Percentiles rank a stretch among this genome's conserved stretches.
Evolutionary conservation across 1,140 invertebrate genomes (phyloP).

Genomic region (Pseudobourletiella spinata): DNA sequence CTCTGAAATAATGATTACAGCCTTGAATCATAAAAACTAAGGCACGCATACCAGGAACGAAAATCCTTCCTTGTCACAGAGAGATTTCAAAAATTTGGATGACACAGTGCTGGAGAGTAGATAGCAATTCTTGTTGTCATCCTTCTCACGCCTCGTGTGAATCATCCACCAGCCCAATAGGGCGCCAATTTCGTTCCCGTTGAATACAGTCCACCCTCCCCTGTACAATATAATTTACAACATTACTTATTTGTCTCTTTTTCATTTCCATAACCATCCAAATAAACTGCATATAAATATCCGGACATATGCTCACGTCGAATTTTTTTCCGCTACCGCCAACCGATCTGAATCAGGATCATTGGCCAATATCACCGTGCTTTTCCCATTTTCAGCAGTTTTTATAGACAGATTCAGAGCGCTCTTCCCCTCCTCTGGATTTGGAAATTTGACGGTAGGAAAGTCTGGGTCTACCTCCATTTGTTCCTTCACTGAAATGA

Average conservation of each 20-base stretch:
- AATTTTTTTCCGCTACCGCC: slow-evolving; percentile 73
- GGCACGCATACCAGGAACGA: slow-evolving; percentile 68
- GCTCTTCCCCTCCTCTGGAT: slow-evolving; percentile 93
- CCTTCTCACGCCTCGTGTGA: slow-evolving; percentile 39
- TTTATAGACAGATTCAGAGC: slow-evolving; percentile 76
- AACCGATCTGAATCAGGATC: slow-evolving; percentile 97
- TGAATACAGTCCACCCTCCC: slow-evolving; percentile 81
- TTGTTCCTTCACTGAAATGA: slow-evolving; percentile 73
- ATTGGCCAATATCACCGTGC: slow-evolving; percentile 82
- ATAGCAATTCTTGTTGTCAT: slow-evolving; percentile 40
- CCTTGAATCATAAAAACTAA: no score
- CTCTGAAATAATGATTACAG: no score
- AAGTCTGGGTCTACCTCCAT: slow-evolving; percentile 91
- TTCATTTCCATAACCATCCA: no score
- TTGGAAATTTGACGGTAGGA: slow-evolving; percentile 92
- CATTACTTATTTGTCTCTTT: no score
- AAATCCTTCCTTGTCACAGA: slow-evolving; percentile 72
- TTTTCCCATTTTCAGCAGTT: slow-evolving; percentile 63
- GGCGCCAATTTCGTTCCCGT: slow-evolving; percentile 90
- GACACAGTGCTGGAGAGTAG: slow-evolving; percentile 89
- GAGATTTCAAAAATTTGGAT: slow-evolving; percentile 85
- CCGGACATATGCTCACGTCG: slow-evolving; percentile 2
- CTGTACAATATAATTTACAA: slow-evolving; percentile 42
- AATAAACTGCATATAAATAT: neutral
- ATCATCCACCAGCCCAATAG: slow-evolving; percentile 93